Base-by-base conservation (phyloP, 2,888 invertebrate species). In the Gastracanthus pulcherrimus region DNA sequence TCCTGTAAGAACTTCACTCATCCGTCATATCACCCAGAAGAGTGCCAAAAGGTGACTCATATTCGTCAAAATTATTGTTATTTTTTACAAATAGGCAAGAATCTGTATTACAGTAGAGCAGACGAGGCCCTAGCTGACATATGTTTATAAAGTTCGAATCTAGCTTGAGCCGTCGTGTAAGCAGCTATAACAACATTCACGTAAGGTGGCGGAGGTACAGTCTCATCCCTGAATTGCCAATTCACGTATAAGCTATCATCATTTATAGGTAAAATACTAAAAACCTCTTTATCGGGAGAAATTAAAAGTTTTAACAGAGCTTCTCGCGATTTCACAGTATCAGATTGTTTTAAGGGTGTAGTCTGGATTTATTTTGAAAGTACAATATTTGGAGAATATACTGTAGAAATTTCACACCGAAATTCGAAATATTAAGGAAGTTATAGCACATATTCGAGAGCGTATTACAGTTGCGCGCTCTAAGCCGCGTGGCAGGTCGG, bases 141-240 rank as follows among this genome's bases (percentile, higher is more conserved):
- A 26, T 88, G 87, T 2, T 78, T 72, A 78, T 90, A 90, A 0
- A 92, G 82, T 78, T 88, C 86, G 2, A 76, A 23, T n/a, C 76
- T 62, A 3, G 79, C 77, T 26, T 79, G 76, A 0, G 76, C 72
- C 0, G 83, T 83, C 1, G 74, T 76, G 16, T 72, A 82, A 29
- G 79, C 79, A 0, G 75, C 75, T 4, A 75, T 51, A 16, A 75
- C 70, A n/a, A 78, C 78, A 34, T 70, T 78, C 5, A 70, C 71
- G 31, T 71, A 60, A 6, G 58, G 19, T 29, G 13, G 13, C 13
- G 60, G 11, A 5, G 23, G 36, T 11, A 55, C n/a, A n/a, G 71
- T 45, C 29, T 55, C 38, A 31, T 70, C 11, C 16, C 45, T 77
- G 3, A 26, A 51, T 9, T 11, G 16, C 71, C 55, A 55, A 71